phyloP scores from a whole-genome alignment of 2,113 vertebrate genomes.

The Nothocercus nigrocapillus region DNA sequence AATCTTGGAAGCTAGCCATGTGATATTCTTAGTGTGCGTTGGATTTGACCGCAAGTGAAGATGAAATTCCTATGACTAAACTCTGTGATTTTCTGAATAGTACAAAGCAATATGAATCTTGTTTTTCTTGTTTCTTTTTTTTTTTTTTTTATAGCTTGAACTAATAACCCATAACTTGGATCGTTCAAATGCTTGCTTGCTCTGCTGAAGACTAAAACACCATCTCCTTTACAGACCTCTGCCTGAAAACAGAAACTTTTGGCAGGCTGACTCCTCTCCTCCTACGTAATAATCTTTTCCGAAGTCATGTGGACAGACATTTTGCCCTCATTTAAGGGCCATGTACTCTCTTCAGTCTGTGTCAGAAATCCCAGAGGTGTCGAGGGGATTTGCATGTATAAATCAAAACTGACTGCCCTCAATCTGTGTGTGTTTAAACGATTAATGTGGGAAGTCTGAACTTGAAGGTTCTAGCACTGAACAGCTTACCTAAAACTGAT shows the following conservation, averaged over 20 bases:
- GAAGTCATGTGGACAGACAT: slow-evolving; percentile 38
- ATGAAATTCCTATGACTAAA: slow-evolving; percentile 36
- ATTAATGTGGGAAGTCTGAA: slow-evolving; percentile 20
- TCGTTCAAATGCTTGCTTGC: slow-evolving; percentile 20
- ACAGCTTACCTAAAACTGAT: slow-evolving; percentile 10
- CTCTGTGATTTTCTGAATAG: not conserved
- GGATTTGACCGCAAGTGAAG: slow-evolving; percentile 8
- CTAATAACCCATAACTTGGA: slow-evolving; percentile 51
- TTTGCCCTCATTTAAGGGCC: slow-evolving; percentile 43
- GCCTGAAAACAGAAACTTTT: slow-evolving; percentile 58
- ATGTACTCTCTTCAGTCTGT: slow-evolving; percentile 21
- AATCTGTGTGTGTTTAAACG: not conserved
- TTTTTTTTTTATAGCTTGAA: slow-evolving; percentile 22
- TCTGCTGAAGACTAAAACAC: slow-evolving; percentile 27
- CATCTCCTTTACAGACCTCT: not conserved
- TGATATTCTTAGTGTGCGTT: not conserved
- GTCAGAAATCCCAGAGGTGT: slow-evolving; percentile 61
- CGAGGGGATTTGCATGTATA: not conserved
- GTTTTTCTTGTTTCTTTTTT: slow-evolving; percentile 23
- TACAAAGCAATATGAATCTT: slow-evolving; percentile 7
- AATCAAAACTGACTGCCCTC: slow-evolving; percentile 38
- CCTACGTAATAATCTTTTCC: slow-evolving; percentile 35
- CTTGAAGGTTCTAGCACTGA: not conserved
- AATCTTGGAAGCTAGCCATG: not conserved
- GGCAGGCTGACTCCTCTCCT: slow-evolving; percentile 34